Evolutionary conservation across 2,797 vertebrate species (phyloP), one percentile per base, ranked within the genome.

Genomic region (Brachyrhaphis roseni): DNA sequence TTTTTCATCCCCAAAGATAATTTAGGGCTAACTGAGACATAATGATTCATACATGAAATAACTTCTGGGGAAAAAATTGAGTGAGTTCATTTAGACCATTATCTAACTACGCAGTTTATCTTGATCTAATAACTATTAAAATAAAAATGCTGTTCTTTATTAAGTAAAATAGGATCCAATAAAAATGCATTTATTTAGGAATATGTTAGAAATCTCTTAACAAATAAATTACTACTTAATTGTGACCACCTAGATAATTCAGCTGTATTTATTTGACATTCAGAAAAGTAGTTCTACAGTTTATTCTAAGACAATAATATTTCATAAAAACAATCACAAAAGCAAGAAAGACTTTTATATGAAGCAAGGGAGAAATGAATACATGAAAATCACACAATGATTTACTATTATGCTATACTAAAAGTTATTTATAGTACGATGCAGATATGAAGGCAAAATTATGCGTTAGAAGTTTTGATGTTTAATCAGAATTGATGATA

Each of bases 401-500:
- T 43, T 71, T 18, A 28, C 23, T 68, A 23, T 41, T 41, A 41
- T 68, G n/a, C 75, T 41, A 41, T 41, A 13, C 75, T 51, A 51
- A 74, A 15, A 46, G 5, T 57, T 75, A 74, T 18, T n/a, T 75
- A 57, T 28, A 64, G 15, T 13, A 47, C 8, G 2, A 68, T 15
- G 10, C 18, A 70, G 15, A 66, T n/a, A 49, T 2, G 75, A 68
- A 72, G 36, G 43, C 51, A 53, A 39, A 55, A 76, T 59, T 8
- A 57, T 76, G 31, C 66, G 31, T 74, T 13, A 73, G 7, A 31
- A 49, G 16, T 78, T 64, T 51, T 20, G 26, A 64, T 70, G 28
- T 74, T 87, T 72, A 86, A 26, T 86, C 10, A 3, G 23, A 59
- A 1, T 20, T 5, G 5, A 94, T 93, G 47, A 90, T 0, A 75